phyloP scores from a whole-genome alignment of 1,140 invertebrate species.

The Brachionus koreanus region DNA sequence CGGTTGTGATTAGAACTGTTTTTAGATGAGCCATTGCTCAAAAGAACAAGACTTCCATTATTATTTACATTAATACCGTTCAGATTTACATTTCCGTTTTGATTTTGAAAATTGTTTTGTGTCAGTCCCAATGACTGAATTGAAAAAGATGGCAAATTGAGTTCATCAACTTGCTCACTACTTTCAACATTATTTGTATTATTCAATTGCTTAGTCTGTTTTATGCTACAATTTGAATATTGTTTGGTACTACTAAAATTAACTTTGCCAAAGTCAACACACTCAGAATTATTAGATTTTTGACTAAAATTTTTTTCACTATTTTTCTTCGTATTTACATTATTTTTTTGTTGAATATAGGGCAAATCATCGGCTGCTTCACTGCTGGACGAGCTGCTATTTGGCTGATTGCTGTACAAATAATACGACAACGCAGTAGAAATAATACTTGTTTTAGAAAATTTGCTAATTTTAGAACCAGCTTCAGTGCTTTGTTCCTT shows the following conservation, averaged over 20 bases:
- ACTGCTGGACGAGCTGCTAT: not conserved
- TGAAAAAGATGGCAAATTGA: constrained; percentile 31
- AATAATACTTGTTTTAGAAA: not conserved
- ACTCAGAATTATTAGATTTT: constrained; percentile 8
- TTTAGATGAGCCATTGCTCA: not conserved
- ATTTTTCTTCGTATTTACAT: constrained; percentile 5
- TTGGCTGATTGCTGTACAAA: not conserved
- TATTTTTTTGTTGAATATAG: constrained; percentile 29
- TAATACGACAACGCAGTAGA: not conserved
- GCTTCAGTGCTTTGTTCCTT: not conserved
- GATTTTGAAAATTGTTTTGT: not conserved
- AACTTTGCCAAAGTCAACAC: not conserved
- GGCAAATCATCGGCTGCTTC: not conserved
- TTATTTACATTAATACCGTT: constrained; percentile 35
- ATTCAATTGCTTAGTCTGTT: not conserved
- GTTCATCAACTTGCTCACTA: not conserved
- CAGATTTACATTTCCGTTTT: constrained; percentile 3
- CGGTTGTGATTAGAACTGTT: not conserved
- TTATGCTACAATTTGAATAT: constrained; percentile 23
- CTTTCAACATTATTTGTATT: not conserved
- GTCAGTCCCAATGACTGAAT: not conserved
- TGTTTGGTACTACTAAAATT: constrained; percentile 34
- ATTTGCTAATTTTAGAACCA: not conserved
- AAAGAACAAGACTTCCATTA: constrained; percentile 7
- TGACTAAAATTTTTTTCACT: constrained; percentile 23